Percentiles rank a stretch among this genome's conserved stretches.
Conservation (phyloP, 1,140 invertebrate species). For the Lanistes nyassanus region DNA sequence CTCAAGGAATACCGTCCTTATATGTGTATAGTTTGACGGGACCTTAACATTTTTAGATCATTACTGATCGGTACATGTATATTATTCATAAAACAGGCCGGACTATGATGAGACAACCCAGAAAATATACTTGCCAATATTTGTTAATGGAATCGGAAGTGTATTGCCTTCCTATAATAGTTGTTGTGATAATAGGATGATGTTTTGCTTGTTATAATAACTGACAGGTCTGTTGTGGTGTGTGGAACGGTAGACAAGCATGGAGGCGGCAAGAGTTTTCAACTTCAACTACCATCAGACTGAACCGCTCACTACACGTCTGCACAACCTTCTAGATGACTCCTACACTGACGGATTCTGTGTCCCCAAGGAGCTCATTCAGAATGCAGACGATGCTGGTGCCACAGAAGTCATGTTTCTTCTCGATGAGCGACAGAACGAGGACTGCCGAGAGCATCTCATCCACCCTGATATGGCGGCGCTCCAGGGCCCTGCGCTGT, state of each 20-base stretch:
- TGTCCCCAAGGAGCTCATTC: conserved; percentile 56
- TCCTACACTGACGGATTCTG: conserved; percentile 51
- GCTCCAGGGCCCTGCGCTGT: conserved; percentile 41
- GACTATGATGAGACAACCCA: too few relatives aligned
- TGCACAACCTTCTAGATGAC: conserved; percentile 40
- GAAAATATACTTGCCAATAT: too few relatives aligned
- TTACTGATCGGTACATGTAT: too few relatives aligned
- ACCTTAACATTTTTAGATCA: too few relatives aligned
- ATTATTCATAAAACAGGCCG: too few relatives aligned
- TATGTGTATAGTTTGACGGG: too few relatives aligned
- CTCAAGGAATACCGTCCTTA: too few relatives aligned
- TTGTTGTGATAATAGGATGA: too few relatives aligned
- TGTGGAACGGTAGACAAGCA: conserved; percentile 35
- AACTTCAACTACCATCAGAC: conserved; percentile 48
- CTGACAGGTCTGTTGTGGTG: too few relatives aligned
- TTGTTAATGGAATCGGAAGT: too few relatives aligned
- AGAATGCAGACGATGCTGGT: conserved; percentile 28
- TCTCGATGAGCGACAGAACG: conserved; percentile 52
- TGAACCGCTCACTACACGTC: conserved; percentile 49
- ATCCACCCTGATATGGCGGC: conserved; percentile 48
- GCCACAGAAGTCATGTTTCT: conserved; percentile 57
- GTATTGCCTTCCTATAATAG: too few relatives aligned
- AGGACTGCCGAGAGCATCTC: conserved; percentile 50
- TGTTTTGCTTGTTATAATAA: too few relatives aligned
- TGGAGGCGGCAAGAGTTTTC: conserved; percentile 34